These are phyloP conservation scores for Amphiura filiformis DNA, from an alignment of 35 echinoderm and acorn worm genomes.

Conservation along the genomic window DNA sequence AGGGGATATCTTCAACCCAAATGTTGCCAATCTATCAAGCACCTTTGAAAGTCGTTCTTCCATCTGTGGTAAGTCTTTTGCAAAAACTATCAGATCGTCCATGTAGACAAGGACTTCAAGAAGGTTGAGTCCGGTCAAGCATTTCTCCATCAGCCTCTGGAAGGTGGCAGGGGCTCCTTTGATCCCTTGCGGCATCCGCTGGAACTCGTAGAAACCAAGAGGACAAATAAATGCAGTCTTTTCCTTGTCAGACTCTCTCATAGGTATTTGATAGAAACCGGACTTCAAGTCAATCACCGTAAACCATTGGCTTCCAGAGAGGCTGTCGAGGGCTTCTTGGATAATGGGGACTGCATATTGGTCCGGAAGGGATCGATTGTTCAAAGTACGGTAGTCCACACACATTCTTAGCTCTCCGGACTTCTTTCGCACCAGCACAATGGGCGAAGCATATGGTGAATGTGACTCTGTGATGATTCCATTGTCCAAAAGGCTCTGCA, in stretches of 20 bases:
- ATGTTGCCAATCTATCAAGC: conserved; percentile 38
- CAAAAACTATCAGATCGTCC: conserved; percentile 65
- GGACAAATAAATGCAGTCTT: conserved; percentile 43
- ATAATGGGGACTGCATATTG: conserved; percentile 44
- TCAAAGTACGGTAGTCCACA: conserved; percentile 48
- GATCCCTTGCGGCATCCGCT: conserved; percentile 48
- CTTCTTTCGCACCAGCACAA: conserved; percentile 44
- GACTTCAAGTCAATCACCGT: conserved; percentile 28
- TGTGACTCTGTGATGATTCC: conserved; percentile 34
- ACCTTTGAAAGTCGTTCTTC: conserved; percentile 35
- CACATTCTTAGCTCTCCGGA: conserved; percentile 32
- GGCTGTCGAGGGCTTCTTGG: conserved; percentile 29
- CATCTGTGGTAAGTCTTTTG: conserved; percentile 35
- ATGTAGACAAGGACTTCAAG: conserved; percentile 52
- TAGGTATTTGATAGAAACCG: conserved; percentile 53
- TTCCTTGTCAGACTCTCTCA: conserved; percentile 24
- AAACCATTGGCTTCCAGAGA: conserved; percentile 42
- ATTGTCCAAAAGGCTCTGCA: conserved; percentile 34
- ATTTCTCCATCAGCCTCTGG: conserved; percentile 64
- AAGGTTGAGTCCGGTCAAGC: conserved; percentile 35
- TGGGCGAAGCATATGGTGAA: conserved; percentile 39
- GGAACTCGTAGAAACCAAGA: conserved; percentile 29
- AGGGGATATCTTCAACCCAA: conserved; percentile 53
- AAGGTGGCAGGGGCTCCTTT: conserved; percentile 62
- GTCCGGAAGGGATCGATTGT: conserved; percentile 28